A percentile compares a stretch with the other conserved stretches of the same genome.
phyloP scores from a whole-genome alignment of 2,113 vertebrate genomes.

The Trogon melanurus region DNA sequence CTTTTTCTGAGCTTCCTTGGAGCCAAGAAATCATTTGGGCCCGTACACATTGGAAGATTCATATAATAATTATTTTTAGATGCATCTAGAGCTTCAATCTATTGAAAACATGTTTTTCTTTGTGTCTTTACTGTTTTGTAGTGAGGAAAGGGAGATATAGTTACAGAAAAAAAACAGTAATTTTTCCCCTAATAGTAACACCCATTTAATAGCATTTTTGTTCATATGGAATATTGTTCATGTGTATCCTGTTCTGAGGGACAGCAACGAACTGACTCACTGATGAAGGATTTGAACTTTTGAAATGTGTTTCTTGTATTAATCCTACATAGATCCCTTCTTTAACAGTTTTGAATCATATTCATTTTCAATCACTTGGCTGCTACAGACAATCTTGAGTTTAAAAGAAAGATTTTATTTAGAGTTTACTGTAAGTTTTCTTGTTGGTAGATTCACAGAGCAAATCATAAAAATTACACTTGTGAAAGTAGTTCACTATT shows the following conservation, averaged over 20 bases:
- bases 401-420: background rate
- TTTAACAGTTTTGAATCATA: background rate
- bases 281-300: background rate
- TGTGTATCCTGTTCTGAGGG: background rate
- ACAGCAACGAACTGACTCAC: background rate
- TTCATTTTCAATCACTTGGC: background rate
- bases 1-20: background rate
- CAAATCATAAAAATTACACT: background rate
- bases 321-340: background rate
- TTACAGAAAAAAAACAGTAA: background rate
- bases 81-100: background rate
- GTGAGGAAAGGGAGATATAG: background rate
- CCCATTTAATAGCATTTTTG: background rate
- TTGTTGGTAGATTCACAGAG: background rate
- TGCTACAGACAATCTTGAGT: background rate
- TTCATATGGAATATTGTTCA: background rate
- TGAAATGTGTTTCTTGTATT: background rate
- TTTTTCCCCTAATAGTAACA: background rate
- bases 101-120: background rate
- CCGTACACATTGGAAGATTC: background rate
- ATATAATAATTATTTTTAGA: background rate
- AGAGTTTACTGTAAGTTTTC: background rate
- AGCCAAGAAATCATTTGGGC: background rate
- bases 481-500: background rate
- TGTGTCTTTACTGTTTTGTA: background rate